Base-by-base conservation (phyloP, 2,888 invertebrate genomes). In the Mythimna impura region DNA sequence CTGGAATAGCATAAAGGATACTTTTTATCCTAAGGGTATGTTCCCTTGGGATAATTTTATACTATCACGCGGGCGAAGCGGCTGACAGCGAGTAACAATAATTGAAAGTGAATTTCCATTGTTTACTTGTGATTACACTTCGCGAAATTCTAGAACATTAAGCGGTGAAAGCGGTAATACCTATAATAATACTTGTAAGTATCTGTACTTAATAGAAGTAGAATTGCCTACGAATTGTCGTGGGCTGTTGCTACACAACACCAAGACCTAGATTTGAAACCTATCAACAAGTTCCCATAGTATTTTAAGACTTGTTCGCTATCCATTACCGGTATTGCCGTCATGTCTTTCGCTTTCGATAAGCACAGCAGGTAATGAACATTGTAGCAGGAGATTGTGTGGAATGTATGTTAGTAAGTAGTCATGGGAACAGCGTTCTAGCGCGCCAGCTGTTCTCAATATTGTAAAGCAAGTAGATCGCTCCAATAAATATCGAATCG, bases 401-500 rank as follows among this genome's bases (percentile, higher is more conserved):
- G 22, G 71, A 73, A 69, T 86, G 54, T 66, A 69, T 73, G 66
- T 72, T 62, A 61, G 73, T 68, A 71, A 58, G 84, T 86, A 83
- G 80, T 85, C 90, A 92, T 94, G 92, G 89, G 93, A 94, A 93
- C 89, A 79, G 79, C 80, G 85, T 81, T 76, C 80, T 80, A 84
- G 71, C 69, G 73, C 81, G 88, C 89, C 93, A 93, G 89, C 91
- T 93, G 93, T 86, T 90, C 89, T 89, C 87, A 89, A 90, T 89
- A 90, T 88, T 90, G 86, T 89, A 89, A 78, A 86, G 87, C 85
- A 91, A 91, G 88, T 92, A 89, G 91, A 92, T 91, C 92, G 87
- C 87, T 88, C 86, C 90, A 94, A 94, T 95, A 94, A 94, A 94
- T 94, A 91, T 90, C 91, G 81, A 92, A 93, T 92, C 90, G 87